Percentiles rank a stretch among this genome's conserved stretches.
These are phyloP conservation scores for Gallirallus australis DNA, from an alignment of 2,797 vertebrate genomes.

Conservation along the genomic window DNA sequence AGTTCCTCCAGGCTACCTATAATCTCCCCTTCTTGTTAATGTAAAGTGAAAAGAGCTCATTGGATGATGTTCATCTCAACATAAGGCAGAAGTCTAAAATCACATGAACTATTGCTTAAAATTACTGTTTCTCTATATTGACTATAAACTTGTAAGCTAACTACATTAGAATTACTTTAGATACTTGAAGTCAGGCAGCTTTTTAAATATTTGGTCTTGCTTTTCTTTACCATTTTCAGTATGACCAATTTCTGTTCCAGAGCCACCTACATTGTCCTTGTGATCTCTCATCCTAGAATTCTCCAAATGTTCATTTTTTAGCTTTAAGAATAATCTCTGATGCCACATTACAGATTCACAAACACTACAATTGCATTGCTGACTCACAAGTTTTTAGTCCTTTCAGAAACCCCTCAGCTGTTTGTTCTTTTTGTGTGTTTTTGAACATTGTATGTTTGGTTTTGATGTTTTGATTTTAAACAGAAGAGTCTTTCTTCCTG, in stretches of 20 bases:
- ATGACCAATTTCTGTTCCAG: background rate
- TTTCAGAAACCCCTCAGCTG: background rate
- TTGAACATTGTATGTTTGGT: background rate
- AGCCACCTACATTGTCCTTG: fast-evolving
- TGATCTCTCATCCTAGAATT: background rate
- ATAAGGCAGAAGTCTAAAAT: background rate
- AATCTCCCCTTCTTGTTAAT: background rate
- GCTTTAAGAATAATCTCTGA: background rate
- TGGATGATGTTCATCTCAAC: background rate
- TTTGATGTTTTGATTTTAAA: background rate
- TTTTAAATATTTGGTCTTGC: background rate
- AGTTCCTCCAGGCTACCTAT: background rate
- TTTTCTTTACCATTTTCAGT: background rate
- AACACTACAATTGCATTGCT: background rate
- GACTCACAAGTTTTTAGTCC: background rate
- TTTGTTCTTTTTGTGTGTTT: background rate
- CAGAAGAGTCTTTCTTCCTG: background rate
- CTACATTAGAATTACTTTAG: background rate
- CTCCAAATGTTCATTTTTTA: background rate
- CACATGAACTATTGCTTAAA: background rate
- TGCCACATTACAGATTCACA: background rate
- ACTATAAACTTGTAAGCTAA: background rate
- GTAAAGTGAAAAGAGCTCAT: background rate
- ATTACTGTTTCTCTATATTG: background rate
- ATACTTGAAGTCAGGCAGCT: background rate